Conservation (phyloP, 2,888 invertebrate genomes). For the Zeuzera pyrina region DNA sequence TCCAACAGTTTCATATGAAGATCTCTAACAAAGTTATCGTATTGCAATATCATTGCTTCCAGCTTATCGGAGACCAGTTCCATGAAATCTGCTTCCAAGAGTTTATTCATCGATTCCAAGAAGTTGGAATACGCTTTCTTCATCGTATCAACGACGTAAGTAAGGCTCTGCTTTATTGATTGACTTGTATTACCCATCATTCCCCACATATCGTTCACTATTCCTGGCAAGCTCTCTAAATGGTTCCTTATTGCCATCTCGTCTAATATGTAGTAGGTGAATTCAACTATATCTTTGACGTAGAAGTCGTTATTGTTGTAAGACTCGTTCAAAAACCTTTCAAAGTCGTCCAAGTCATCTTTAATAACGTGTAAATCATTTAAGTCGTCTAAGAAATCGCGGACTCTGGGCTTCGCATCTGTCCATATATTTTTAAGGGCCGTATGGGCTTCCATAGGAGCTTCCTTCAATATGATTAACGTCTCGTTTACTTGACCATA, state of each 20-base stretch:
- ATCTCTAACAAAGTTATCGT: slow-evolving; percentile 85
- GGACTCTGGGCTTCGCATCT: slow-evolving; percentile 80
- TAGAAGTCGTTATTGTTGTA: slow-evolving; percentile 89
- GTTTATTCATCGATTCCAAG: slow-evolving; percentile 77
- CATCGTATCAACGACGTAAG: slow-evolving; percentile 81
- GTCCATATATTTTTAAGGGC: slow-evolving; percentile 81
- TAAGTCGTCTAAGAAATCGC: slow-evolving; percentile 81
- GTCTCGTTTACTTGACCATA: slow-evolving; percentile 61
- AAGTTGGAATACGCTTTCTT: slow-evolving; percentile 81
- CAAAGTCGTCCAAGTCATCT: slow-evolving; percentile 80
- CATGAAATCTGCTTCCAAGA: slow-evolving; percentile 83
- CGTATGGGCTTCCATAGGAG: slow-evolving; percentile 78
- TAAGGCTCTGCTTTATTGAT: slow-evolving; percentile 82
- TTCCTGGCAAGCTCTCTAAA: slow-evolving; percentile 84
- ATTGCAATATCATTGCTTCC: slow-evolving; percentile 80
- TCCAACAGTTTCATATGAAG: slow-evolving; percentile 76
- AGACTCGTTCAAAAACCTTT: slow-evolving; percentile 80
- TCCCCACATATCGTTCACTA: slow-evolving; percentile 87
- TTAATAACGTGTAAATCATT: slow-evolving; percentile 80
- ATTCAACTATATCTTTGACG: slow-evolving; percentile 82
- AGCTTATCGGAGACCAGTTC: slow-evolving; percentile 79
- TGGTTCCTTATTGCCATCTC: slow-evolving; percentile 85
- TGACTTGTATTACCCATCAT: slow-evolving; percentile 89
- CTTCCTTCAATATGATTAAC: slow-evolving; percentile 53
- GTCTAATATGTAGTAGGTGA: slow-evolving; percentile 80